Base-by-base conservation (phyloP, 2,888 invertebrate genomes). In the Drosophila niveifrons region DNA sequence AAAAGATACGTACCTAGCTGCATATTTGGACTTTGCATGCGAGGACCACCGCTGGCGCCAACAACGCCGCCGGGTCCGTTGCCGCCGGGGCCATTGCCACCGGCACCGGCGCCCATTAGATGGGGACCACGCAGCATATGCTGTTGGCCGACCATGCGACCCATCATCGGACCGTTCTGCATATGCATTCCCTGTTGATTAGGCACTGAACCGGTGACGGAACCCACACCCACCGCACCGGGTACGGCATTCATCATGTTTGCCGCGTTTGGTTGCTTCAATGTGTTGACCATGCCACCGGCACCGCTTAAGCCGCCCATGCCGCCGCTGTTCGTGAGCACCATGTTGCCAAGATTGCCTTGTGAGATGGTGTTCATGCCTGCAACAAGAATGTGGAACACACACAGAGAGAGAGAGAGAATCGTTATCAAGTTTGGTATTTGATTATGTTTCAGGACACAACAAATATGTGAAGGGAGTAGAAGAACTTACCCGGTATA, bases 151-250 rank as follows among this genome's bases (percentile, higher is more conserved):
- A 92, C 91, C 89, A 92, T 90, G 17, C 92, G 91, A 10, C 91
- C 89, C 94, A 96, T 93, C 91, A 96, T 94, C 0, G 97, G 96
- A 1, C 97, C 97, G 91, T 97, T 97, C 91, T 96, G 96, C 88
- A 92, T 89, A 66, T 92, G 92, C 87, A 92, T 90, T 7, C 89
- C 89, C 79, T 92, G 36, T n/a, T 36, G 91, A 69, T 91, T 90
- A 29, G 91, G 89, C 11, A 88, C 89, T 7, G 80, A 73, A 3
- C 72, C 71, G 9, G 87, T 76, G 48, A 89, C 90, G 7, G 77
- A 75, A 8, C 85, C 75, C 0, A 78, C 90, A 90, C 95, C 95
- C 92, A 96, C 96, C 1, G 83, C 75, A 55, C 96, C 95, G 2
- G 87, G 80, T 1, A 89, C 91, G 1, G 90, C 62, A 57, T 95